Conservation (phyloP, 2,797 vertebrate genomes). For the Eulemur mongoz region DNA sequence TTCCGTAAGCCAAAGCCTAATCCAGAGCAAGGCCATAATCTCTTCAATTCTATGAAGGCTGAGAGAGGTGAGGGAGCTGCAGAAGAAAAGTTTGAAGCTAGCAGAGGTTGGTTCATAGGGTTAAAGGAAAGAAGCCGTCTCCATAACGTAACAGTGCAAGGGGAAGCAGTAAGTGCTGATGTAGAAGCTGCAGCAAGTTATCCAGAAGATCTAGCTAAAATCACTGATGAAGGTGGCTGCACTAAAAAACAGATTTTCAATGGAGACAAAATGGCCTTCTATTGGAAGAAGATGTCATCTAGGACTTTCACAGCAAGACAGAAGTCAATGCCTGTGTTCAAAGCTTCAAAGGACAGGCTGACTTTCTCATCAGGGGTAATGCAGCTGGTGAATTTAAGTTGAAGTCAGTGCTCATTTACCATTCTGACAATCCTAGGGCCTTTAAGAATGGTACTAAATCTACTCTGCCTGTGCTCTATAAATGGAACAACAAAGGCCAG, state of each 20-base stretch:
- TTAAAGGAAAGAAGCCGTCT: neutral
- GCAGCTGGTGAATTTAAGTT: neutral
- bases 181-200: neutral
- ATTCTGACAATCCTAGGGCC: neutral
- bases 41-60: neutral
- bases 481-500: neutral
- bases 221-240: neutral
- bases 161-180: neutral
- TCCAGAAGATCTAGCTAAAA: neutral
- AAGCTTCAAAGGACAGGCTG: neutral
- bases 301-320: neutral
- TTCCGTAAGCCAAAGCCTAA: neutral
- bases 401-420: neutral
- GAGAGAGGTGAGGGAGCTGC: no score
- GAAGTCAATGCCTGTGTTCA: neutral
- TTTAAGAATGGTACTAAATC: neutral
- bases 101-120: neutral
- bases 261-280: neutral
- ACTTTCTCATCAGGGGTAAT: neutral
- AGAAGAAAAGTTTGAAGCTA: neutral
- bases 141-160: neutral
- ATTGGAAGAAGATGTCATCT: neutral
- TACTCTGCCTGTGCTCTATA: neutral
- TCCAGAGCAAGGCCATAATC: neutral
- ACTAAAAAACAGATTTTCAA: neutral